Evolutionary conservation across 1,140 invertebrate genomes (phyloP).

Genomic region (Ooceraea biroi): DNA sequence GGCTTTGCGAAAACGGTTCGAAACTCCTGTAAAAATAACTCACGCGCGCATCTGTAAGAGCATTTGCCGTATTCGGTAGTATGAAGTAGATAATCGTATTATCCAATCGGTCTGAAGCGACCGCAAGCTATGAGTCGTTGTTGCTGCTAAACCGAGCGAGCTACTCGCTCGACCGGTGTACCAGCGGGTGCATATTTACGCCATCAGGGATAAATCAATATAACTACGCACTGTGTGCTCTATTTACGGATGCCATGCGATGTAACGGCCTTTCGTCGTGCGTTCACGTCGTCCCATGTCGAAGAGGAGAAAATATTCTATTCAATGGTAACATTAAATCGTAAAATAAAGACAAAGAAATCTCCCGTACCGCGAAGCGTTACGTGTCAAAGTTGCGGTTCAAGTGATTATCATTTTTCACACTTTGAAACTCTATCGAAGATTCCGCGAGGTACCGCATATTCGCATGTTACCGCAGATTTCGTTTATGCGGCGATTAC

Average conservation of each 20-base stretch:
- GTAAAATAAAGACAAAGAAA: neutral
- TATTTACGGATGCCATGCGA: conserved; percentile 44
- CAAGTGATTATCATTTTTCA: neutral
- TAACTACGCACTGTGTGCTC: conserved; percentile 43
- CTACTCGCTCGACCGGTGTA: conserved; percentile 35
- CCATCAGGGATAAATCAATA: conserved; percentile 60
- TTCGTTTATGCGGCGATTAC: conserved; percentile 23
- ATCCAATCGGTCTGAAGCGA: conserved; percentile 59
- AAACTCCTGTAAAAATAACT: conserved; percentile 41
- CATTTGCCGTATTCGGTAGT: conserved; percentile 34
- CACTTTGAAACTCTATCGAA: too few species aligned
- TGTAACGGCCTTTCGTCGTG: conserved; percentile 38
- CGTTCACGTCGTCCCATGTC: neutral
- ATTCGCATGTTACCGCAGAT: neutral
- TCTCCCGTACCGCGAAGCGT: neutral
- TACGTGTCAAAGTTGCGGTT: neutral
- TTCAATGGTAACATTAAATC: neutral
- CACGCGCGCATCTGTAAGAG: conserved; percentile 32
- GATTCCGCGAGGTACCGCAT: too few species aligned
- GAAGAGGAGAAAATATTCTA: neutral
- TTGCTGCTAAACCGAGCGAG: conserved; percentile 54
- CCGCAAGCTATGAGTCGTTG: conserved; percentile 55
- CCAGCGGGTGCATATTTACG: conserved; percentile 50
- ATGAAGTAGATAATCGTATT: conserved; percentile 55
- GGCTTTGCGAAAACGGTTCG: conserved; percentile 5